phyloP scores from a whole-genome alignment of 2,888 invertebrate species.

The Acrobeloides nanus region DNA sequence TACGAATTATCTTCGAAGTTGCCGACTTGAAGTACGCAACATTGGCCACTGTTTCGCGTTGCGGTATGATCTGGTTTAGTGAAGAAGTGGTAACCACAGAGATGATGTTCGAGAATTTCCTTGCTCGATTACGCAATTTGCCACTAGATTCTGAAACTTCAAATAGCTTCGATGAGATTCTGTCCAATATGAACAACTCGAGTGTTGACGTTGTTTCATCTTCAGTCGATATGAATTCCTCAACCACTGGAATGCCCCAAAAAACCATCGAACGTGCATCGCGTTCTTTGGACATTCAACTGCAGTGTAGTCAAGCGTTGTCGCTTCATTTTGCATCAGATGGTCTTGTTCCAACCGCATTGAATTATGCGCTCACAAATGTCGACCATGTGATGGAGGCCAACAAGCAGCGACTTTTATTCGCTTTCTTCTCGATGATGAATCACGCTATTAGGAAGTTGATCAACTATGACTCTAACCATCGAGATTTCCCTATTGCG shows the following conservation, averaged over 20 bases:
- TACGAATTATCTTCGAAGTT: slow-evolving; percentile 63
- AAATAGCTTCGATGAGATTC: slow-evolving; percentile 15
- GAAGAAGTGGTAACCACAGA: slow-evolving; percentile 95
- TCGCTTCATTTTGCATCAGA: slow-evolving; percentile 60
- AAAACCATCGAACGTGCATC: slow-evolving; percentile 8
- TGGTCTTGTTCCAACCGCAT: slow-evolving; percentile 81
- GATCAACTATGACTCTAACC: slow-evolving; percentile 80
- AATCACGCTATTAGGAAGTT: slow-evolving; percentile 81
- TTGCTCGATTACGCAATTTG: slow-evolving; percentile 64
- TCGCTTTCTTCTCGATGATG: slow-evolving; percentile 92
- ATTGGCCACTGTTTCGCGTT: slow-evolving; percentile 94
- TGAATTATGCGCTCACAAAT: slow-evolving; percentile 81
- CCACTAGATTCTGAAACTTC: slow-evolving; percentile 37
- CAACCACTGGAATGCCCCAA: slow-evolving; percentile 9
- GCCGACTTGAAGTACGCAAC: slow-evolving; percentile 98
- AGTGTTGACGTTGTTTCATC: slow-evolving; percentile 9
- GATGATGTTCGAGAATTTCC: slow-evolving; percentile 96
- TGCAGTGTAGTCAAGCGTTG: slow-evolving; percentile 17
- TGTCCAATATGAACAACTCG: slow-evolving; percentile 8
- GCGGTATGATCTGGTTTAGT: slow-evolving; percentile 99
- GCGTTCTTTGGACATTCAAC: slow-evolving; percentile 20
- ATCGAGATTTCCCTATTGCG: slow-evolving; percentile 82
- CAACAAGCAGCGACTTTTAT: slow-evolving; percentile 85
- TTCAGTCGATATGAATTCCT: neutral
- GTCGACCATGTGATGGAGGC: slow-evolving; percentile 96